These are phyloP conservation scores for Sogatella furcifera DNA, from an alignment of 1,140 invertebrate genomes.

Conservation along the genomic window DNA sequence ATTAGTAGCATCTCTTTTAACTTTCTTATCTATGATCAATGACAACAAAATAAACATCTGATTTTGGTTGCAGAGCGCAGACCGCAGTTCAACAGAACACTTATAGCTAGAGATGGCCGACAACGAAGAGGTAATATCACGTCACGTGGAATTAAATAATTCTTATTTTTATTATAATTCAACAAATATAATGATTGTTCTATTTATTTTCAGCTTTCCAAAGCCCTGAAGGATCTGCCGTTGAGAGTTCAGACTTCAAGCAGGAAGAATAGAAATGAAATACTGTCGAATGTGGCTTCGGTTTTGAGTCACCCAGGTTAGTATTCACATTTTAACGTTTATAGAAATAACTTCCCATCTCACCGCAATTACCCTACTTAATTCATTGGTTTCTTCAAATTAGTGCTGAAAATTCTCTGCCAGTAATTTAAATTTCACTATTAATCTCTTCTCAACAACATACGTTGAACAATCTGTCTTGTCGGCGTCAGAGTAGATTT, in stretches of 20 bases:
- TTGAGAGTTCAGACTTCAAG: slow-evolving; percentile 65
- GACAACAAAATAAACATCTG: too few species aligned
- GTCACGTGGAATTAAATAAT: slow-evolving; percentile 11
- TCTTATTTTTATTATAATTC: not conserved
- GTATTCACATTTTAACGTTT: slow-evolving; percentile 21
- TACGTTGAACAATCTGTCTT: not conserved
- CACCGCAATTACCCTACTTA: slow-evolving; percentile 7
- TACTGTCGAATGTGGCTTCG: slow-evolving; percentile 57
- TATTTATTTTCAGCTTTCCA: slow-evolving; percentile 46
- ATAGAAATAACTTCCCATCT: slow-evolving; percentile 13
- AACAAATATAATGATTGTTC: not conserved
- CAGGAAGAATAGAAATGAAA: slow-evolving; percentile 55
- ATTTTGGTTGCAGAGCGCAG: too few species aligned
- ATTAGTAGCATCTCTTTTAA: too few species aligned
- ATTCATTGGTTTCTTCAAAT: not conserved
- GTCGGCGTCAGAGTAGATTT: not conserved
- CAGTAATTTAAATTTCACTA: slow-evolving; percentile 19
- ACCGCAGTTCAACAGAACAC: too few species aligned
- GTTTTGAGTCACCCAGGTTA: slow-evolving; percentile 63
- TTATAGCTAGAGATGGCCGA: slow-evolving; percentile 4
- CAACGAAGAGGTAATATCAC: slow-evolving; percentile 14
- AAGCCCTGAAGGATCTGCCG: slow-evolving; percentile 67
- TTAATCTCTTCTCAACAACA: slow-evolving; percentile 2
- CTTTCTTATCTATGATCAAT: too few species aligned
- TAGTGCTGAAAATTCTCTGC: slow-evolving; percentile 15